These are phyloP conservation scores for Drosophila neotestacea DNA, from an alignment of 2,888 invertebrate species.

Conservation along the genomic window DNA sequence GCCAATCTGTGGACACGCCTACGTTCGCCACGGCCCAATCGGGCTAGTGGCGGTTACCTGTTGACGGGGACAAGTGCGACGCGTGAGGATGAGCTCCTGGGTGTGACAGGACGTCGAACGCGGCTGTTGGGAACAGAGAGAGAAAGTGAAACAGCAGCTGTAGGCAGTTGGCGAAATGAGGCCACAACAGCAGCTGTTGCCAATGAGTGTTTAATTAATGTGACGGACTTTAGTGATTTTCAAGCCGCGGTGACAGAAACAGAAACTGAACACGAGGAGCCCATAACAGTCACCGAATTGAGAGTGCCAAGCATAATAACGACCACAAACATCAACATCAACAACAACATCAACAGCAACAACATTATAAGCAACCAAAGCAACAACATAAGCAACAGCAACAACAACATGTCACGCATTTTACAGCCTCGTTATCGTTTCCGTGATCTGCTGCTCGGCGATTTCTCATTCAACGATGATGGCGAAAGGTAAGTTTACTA, in stretches of 20 bases:
- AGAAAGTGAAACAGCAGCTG: constrained; percentile 5
- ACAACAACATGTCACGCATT: constrained; percentile 77
- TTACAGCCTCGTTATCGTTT: constrained; percentile 90
- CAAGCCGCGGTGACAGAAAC: constrained; percentile 47
- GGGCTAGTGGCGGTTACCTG: constrained; percentile 85
- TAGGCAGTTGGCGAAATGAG: constrained; percentile 4
- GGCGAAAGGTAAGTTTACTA: constrained; percentile 89
- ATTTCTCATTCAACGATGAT: constrained; percentile 91
- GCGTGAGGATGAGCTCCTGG: constrained; percentile 75
- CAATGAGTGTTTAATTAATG: constrained; percentile 83
- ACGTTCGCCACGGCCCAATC: constrained; percentile 85
- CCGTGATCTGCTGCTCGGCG: constrained; percentile 91
- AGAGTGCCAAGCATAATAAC: constrained; percentile 63
- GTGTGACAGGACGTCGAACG: constrained; percentile 67
- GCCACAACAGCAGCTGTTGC: constrained; percentile 12
- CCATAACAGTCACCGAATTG: constrained; percentile 42
- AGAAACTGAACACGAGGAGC: constrained; percentile 32
- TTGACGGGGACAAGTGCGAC: constrained; percentile 77
- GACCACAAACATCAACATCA: constrained; percentile 39
- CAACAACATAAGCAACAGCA: constrained; percentile 41
- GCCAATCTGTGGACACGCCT: constrained; percentile 85
- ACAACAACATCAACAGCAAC: constrained; percentile 37
- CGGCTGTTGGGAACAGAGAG: constrained; percentile 35
- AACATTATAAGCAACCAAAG: constrained; percentile 20
- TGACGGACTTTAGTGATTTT: constrained; percentile 77